phyloP scores from a whole-genome alignment of 2,888 invertebrate genomes.

The Hyposoter didymator region DNA sequence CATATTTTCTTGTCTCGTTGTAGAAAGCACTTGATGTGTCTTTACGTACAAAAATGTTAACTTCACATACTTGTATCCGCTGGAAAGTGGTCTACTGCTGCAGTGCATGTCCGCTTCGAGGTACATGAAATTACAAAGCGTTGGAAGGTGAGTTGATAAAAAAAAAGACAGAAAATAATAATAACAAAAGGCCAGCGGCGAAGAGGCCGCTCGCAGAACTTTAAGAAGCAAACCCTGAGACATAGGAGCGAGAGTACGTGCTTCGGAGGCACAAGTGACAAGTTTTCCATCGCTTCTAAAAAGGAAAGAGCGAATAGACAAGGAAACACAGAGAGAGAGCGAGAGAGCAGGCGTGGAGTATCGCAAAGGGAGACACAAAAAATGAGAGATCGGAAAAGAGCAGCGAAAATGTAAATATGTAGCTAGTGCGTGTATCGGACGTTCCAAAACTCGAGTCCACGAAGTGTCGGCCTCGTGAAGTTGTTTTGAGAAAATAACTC shows the following conservation, averaged over 20 bases:
- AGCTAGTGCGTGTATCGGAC: slow-evolving; percentile 2
- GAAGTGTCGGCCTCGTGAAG: background rate
- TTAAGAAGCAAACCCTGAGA: slow-evolving; percentile 55
- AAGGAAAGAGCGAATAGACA: slow-evolving; percentile 13
- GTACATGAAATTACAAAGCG: slow-evolving; percentile 28
- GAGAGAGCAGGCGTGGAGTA: slow-evolving; percentile 10
- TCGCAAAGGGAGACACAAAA: slow-evolving; percentile 24
- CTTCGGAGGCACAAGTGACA: slow-evolving; percentile 54
- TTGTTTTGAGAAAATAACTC: background rate
- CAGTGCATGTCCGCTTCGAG: slow-evolving; percentile 14
- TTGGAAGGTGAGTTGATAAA: slow-evolving; percentile 40
- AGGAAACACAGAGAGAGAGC: slow-evolving; percentile 24
- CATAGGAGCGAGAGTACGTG: slow-evolving; percentile 18
- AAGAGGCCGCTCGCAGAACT: slow-evolving; percentile 43
- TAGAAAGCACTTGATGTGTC: slow-evolving; percentile 7
- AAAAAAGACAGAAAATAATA: slow-evolving; percentile 2
- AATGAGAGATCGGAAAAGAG: slow-evolving; percentile 26
- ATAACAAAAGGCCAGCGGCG: slow-evolving; percentile 37
- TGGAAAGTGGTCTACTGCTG: background rate
- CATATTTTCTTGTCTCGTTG: slow-evolving; percentile 15
- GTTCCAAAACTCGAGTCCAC: background rate
- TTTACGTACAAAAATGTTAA: slow-evolving; percentile 9
- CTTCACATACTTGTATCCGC: background rate
- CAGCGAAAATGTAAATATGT: slow-evolving; percentile 13
- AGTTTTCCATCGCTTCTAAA: slow-evolving; percentile 54